Percentiles rank a stretch among this genome's conserved stretches.
Evolutionary conservation across 2,888 invertebrate species (phyloP).

Genomic region (Dolichomitus sp.): DNA sequence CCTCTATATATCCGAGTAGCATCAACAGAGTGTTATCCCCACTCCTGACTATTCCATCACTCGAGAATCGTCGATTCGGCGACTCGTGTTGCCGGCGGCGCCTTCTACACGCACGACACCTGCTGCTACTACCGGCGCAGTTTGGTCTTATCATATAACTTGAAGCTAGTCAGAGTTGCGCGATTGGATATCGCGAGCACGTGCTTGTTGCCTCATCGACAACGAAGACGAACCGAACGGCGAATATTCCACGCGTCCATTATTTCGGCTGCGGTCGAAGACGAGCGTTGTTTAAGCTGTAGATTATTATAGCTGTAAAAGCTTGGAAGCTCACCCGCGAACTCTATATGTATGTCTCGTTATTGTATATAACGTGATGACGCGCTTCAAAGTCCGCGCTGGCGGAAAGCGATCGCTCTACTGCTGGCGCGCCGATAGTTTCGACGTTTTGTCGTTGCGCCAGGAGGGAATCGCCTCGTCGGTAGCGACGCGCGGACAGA

Average conservation of each 20-base stretch:
- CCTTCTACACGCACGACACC: conserved; percentile 34
- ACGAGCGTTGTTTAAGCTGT: background rate
- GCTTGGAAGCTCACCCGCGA: conserved; percentile 9
- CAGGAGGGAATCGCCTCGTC: conserved; percentile 52
- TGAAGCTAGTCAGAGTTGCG: background rate
- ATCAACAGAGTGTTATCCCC: background rate
- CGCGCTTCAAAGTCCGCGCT: conserved; percentile 68
- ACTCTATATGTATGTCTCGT: background rate
- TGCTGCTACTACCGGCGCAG: conserved; percentile 10
- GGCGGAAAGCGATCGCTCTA: conserved; percentile 77
- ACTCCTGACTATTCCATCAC: conserved; percentile 8
- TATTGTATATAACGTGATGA: conserved; percentile 16
- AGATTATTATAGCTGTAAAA: background rate
- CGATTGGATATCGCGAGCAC: conserved; percentile 17
- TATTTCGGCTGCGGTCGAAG: background rate
- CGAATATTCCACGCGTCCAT: background rate
- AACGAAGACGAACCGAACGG: background rate
- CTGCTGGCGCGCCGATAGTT: conserved; percentile 73
- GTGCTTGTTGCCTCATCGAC: conserved; percentile 16
- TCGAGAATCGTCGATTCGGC: conserved; percentile 14
- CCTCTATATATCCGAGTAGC: background rate
- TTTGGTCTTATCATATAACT: conserved; percentile 2
- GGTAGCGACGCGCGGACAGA: conserved; percentile 50
- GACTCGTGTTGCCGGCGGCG: conserved; percentile 19
- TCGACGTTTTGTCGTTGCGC: conserved; percentile 66